These are phyloP conservation scores for Glaucomys volans DNA, from an alignment of 2,113 vertebrate species.

Conservation along the genomic window DNA sequence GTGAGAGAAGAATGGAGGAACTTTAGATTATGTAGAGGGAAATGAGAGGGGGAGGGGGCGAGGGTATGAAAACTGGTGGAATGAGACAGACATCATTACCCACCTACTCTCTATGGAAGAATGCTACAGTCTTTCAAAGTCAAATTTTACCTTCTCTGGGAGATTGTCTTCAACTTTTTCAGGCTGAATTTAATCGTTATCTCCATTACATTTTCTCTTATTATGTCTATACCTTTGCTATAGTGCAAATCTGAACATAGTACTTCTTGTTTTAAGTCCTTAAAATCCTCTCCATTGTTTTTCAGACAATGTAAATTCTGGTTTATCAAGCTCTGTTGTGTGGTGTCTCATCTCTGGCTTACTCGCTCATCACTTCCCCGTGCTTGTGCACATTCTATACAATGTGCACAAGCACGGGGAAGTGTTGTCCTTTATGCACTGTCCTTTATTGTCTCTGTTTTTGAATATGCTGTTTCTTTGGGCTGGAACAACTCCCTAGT, in stretches of 20 bases:
- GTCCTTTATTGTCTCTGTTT: neutral
- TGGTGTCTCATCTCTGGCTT: neutral
- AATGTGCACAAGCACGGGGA: too few relatives aligned
- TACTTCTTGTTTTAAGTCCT: neutral
- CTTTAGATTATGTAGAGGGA: too few relatives aligned
- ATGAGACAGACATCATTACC: too few relatives aligned
- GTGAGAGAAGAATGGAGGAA: too few relatives aligned
- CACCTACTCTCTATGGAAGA: neutral
- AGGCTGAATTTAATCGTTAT: neutral
- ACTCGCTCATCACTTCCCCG: neutral
- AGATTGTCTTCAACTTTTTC: neutral
- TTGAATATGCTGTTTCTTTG: conserved; percentile 7
- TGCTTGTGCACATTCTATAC: neutral
- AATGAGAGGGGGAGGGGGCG: too few relatives aligned
- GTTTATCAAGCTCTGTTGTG: neutral
- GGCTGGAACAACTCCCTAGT: neutral
- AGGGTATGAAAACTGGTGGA: too few relatives aligned
- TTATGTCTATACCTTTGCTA: neutral
- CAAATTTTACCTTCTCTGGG: neutral
- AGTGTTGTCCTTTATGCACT: too few relatives aligned
- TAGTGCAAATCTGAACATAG: neutral
- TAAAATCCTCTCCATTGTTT: neutral
- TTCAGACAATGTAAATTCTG: neutral
- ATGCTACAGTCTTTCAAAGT: neutral
- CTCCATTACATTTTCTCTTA: neutral